Evolutionary conservation across 2,888 invertebrate genomes (phyloP), one percentile per base, ranked within the genome.

Genomic region (Rotaria sp.): DNA sequence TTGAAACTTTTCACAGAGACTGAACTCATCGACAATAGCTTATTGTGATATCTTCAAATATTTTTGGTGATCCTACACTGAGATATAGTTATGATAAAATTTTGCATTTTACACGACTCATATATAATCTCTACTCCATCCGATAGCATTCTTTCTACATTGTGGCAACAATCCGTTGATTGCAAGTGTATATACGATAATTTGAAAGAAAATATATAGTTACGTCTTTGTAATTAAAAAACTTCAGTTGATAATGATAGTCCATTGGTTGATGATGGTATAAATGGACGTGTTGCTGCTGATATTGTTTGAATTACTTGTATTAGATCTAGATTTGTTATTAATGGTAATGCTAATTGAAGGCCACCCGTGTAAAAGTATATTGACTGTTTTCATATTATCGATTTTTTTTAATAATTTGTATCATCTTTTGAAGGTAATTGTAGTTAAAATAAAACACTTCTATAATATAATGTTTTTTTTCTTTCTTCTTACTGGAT

Each of bases 341-440:
- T 35, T 30, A 26, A 75, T 10, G 85, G 26, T 18, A 74, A 75
- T 57, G 86, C 59, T 45, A 45, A 13, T 41, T 80, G 80, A 4
- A 80, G 45, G 13, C 45, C 80, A 10, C n/a, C n/a, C n/a, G 80
- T 86, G n/a, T 50, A 86, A 48, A 15, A 86, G 85, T 24, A 85
- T 86, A 21, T 80, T 85, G 13, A 86, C 84, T 18, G 85, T 86
- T 52, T 84, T 85, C 45, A 45, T n/a, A 26, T 80, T 80, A 26
- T 15, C 26, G 45, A 80, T 45, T 38, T 67, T 48, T 26, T 59
- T 80, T n/a, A n/a, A 67, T 50, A 55, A 55, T 45, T 55, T 85
- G 88, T 89, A 88, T 95, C 95, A 88, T 96, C 95, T 88, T 95
- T 94, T 35, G 93, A 93, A 88, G 94, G 94, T 7, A 94, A 93